Evolutionary conservation across 2,797 vertebrate genomes (phyloP).

Genomic region (Tinamus major): DNA sequence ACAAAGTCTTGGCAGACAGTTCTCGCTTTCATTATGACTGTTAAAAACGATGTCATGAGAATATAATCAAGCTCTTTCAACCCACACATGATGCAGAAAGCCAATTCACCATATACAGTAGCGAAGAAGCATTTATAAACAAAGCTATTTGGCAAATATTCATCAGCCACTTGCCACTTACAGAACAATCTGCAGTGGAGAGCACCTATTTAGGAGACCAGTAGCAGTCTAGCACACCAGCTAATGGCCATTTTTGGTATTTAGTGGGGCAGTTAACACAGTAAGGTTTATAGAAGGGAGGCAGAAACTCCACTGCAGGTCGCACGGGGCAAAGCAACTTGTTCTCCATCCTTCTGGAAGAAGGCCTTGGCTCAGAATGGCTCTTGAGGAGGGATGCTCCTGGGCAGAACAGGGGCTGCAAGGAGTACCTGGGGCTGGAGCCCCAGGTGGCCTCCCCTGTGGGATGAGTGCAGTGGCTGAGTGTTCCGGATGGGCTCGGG

Average conservation of each 20-base stretch:
- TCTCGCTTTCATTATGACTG: conserved; percentile 12
- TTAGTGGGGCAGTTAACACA: neutral
- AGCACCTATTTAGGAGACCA: neutral
- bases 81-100: conserved; percentile 22
- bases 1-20: conserved; percentile 19
- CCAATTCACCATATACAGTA: neutral
- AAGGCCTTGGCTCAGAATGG: neutral
- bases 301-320: neutral
- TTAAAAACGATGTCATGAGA: conserved; percentile 31
- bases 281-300: neutral
- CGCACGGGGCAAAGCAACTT: neutral
- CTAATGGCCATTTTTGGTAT: neutral
- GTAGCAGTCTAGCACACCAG: neutral
- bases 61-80: conserved; percentile 30
- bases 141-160: neutral
- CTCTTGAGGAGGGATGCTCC: neutral
- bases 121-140: conserved; percentile 32
- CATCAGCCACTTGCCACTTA: conserved; percentile 19
- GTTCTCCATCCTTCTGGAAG: accelerated
- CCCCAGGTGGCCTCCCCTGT: neutral
- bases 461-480: neutral
- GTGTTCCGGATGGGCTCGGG: too few relatives aligned
- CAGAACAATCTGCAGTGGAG: conserved; percentile 5
- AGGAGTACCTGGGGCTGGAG: neutral
- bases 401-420: accelerated